Evolutionary conservation across 1,140 invertebrate genomes (phyloP), one percentile per base, ranked within the genome.

Genomic region (Lasioglossum baleicum): DNA sequence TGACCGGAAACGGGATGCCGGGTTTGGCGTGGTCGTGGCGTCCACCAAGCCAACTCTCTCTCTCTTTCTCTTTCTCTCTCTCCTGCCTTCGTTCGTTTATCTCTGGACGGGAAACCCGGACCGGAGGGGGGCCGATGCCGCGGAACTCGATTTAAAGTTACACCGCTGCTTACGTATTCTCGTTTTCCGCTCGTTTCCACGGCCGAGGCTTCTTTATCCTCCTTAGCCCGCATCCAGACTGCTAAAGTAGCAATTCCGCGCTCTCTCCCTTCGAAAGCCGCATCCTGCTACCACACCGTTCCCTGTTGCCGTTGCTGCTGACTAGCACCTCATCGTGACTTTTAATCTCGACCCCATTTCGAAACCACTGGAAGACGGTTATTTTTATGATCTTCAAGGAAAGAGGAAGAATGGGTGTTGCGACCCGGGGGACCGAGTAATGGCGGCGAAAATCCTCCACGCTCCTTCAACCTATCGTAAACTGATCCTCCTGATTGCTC

Each of bases 81-180:
- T 4, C 44, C 7, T 0, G 20, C 17, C 68, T 6, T 22, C 11
- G 7, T 60, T 20, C 58, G 60, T 31, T 31, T 61, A 71, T 64
- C 58, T 53, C 72, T 26, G 11, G 17, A 42, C 22, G n/a, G 15
- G 64, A 13, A 44, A 42, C 22, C 0, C 17, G 56, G 17, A 20
- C 2, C 2, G 31, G 61, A 8, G 35, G 15, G 13, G 13, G 61
- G 15, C 31, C 61, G 31, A 22, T 7, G 35, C 4, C 17, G 5
- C n/a, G 40, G 44, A 73, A 81, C 70, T 85, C 80, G 74, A 82
- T 86, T 86, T 82, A 85, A 85, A 85, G 74, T 85, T 85, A 85
- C 63, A 74, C 40, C 74, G 68, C 71, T 82, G 75, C 68, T 85
- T 85, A 85, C 63, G 75, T 85, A 86, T 86, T 85, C 83, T 80